Conservation (phyloP, 2,888 invertebrate species). For the Cheilosia variabilis region DNA sequence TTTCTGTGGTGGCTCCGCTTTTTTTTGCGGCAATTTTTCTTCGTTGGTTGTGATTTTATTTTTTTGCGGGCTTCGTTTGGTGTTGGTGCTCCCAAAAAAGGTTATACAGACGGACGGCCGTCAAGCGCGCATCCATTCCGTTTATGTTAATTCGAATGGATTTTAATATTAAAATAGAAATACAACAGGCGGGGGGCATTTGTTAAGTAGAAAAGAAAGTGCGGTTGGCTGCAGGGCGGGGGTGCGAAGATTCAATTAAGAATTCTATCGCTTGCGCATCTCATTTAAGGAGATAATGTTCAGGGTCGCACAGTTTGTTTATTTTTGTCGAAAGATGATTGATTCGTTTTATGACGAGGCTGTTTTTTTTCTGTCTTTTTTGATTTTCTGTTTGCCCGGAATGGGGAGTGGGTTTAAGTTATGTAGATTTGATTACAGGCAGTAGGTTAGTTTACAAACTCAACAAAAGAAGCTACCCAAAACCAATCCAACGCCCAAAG, state of each 20-base stretch:
- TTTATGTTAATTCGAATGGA: constrained; percentile 69
- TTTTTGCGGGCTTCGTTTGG: background rate
- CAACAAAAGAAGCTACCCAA: no score
- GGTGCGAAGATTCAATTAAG: constrained; percentile 57
- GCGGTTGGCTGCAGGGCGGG: background rate
- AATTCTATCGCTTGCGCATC: constrained; percentile 55
- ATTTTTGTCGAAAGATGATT: constrained; percentile 48
- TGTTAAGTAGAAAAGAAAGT: background rate
- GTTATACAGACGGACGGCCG: constrained; percentile 45
- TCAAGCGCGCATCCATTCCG: constrained; percentile 51
- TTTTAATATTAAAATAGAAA: constrained; percentile 58
- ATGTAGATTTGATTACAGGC: constrained; percentile 31
- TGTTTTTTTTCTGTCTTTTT: background rate
- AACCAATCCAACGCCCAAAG: no score
- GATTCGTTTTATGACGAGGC: constrained; percentile 59
- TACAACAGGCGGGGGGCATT: background rate
- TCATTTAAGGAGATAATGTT: constrained; percentile 50
- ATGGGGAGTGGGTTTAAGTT: constrained; percentile 4
- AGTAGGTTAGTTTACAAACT: background rate
- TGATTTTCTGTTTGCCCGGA: background rate
- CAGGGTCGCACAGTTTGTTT: constrained; percentile 43
- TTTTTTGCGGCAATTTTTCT: constrained; percentile 55
- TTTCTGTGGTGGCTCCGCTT: constrained; percentile 62
- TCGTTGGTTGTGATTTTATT: constrained; percentile 62
- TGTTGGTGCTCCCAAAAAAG: constrained; percentile 22